Base-by-base conservation (phyloP, 1,140 invertebrate species). In the Neomicropteryx cornuta region DNA sequence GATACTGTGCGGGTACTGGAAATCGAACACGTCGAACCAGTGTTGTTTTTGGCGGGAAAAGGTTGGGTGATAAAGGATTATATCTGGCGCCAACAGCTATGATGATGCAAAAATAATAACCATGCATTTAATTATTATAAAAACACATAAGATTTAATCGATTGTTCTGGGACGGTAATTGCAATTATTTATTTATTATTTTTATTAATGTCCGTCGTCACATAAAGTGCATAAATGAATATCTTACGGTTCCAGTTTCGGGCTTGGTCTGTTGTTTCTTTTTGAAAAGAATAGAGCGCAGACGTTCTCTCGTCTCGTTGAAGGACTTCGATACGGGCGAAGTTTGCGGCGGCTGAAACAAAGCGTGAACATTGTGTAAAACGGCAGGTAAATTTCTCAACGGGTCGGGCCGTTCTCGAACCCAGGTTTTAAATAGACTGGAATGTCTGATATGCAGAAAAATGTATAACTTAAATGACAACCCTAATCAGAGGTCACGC, bases 291-390 rank as follows among this genome's bases (percentile, higher is more conserved):
- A 65, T 68, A 0, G 60, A 64, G 2, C 64, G 38, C 1, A 68
- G 36, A 6, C 64, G 27, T 33, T 68, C 62, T 18, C 64, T 39
- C 0, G 62, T 66, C 33, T 68, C 65, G 43, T 68, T 68, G 48
- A 62, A 68, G 36, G 66, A 65, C 0, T 56, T 41, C 4, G 65
- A 58, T n/a, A 66, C 62, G 0, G 64, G 60, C 0, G 62, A 64
- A 4, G 64, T 62, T 3, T 61, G 33, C 0, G 64, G 64, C 0
- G 62, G 62, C 64, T 68, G 51, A 1, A 49, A 35, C 46, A 30
- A 37, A 32, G 6, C 14, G 17, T 5, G 5, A 32, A 8, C 14
- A 8, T 5, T 32, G 14, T 14, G 30, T 13, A 8, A 13, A 8
- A 8, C 23, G 8, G 8, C 13, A 13, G 23, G 23, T 8, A 27